phyloP scores from a whole-genome alignment of 2,888 invertebrate genomes.

The Eremobia ochroleuca region DNA sequence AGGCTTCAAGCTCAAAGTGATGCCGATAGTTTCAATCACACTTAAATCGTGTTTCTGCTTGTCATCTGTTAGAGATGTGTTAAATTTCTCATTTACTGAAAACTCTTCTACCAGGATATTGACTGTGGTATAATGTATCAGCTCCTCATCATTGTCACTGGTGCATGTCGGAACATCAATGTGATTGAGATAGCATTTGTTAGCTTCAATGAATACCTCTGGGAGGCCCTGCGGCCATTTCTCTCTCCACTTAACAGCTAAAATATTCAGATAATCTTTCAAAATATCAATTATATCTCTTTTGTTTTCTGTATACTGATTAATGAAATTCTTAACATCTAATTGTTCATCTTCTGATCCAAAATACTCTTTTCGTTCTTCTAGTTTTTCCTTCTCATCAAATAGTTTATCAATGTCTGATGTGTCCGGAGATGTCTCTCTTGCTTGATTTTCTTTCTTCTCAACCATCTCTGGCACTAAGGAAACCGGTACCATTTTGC shows the following conservation, averaged over 20 bases:
- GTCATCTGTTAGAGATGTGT: conserved; percentile 71
- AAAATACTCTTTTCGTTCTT: conserved; percentile 90
- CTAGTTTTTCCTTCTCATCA: conserved; percentile 85
- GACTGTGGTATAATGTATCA: conserved; percentile 81
- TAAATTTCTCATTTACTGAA: conserved; percentile 82
- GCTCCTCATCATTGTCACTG: conserved; percentile 79
- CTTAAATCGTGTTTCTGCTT: conserved; percentile 79
- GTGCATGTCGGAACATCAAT: conserved; percentile 85
- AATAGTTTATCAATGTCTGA: conserved; percentile 92
- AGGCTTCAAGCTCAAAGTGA: conserved; percentile 82
- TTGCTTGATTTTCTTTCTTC: conserved; percentile 84
- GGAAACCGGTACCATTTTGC: conserved; percentile 92
- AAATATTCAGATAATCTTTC: conserved; percentile 90
- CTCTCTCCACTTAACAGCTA: conserved; percentile 92
- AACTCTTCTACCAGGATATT: conserved; percentile 87
- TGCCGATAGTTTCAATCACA: conserved; percentile 83
- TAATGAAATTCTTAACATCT: conserved; percentile 92
- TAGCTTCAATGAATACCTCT: conserved; percentile 91
- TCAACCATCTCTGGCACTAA: conserved; percentile 87
- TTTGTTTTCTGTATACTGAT: conserved; percentile 90
- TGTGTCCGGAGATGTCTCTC: conserved; percentile 92
- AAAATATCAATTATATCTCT: conserved; percentile 92
- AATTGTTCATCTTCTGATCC: conserved; percentile 92
- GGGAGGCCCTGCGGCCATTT: conserved; percentile 92
- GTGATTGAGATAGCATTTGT: conserved; percentile 89